A percentile compares a stretch with the other conserved stretches of the same genome.
Conservation (phyloP, 2,113 vertebrate genomes). For the Eudorcas thomsonii region DNA sequence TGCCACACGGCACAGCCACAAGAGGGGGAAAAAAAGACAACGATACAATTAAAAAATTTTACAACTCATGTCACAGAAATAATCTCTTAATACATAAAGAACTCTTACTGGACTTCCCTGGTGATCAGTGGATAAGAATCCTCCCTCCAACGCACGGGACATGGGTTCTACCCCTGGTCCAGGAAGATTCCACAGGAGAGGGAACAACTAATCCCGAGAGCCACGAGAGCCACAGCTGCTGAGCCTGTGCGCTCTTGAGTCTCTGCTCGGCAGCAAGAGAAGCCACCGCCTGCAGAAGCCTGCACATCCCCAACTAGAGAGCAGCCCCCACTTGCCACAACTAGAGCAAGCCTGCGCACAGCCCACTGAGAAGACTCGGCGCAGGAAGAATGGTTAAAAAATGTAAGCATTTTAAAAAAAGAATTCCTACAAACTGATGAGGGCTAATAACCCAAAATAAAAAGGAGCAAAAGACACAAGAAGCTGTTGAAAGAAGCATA, state of each 20-base stretch:
- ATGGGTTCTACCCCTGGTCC: background rate
- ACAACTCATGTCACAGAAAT: background rate
- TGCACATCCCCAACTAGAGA: background rate
- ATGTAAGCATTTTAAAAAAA: background rate
- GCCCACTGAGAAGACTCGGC: background rate
- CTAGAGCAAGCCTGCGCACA: fast-evolving
- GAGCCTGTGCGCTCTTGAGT: background rate
- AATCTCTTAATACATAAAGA: background rate
- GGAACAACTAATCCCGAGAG: background rate
- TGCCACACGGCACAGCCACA: background rate
- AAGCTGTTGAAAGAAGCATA: background rate
- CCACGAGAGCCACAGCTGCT: background rate
- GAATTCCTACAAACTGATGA: background rate
- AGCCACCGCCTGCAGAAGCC: background rate
- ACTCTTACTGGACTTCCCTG: background rate
- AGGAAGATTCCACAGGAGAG: background rate
- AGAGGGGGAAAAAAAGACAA: background rate
- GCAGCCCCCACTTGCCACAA: background rate
- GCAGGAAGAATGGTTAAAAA: background rate
- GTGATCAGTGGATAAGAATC: background rate
- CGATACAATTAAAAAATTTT: background rate
- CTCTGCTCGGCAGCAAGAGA: background rate
- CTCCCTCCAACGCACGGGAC: background rate
- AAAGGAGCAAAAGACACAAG: background rate
- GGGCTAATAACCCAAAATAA: background rate